Conservation (phyloP, 2,797 vertebrate genomes). For the Chanos chanos region DNA sequence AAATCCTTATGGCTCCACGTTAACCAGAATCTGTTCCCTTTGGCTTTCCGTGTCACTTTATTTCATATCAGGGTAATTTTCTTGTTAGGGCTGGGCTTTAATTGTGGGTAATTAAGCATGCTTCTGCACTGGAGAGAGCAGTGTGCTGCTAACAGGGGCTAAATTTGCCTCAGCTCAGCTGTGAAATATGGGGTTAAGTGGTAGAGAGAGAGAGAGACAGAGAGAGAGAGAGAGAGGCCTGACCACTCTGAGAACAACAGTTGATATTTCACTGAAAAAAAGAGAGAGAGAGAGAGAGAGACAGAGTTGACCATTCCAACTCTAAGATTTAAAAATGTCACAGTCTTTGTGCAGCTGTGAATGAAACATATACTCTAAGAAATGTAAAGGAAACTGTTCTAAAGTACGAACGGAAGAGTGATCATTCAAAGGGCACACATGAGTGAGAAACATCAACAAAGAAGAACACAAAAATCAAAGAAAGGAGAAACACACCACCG, state of each 20-base stretch:
- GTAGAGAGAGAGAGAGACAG: conserved; percentile 52
- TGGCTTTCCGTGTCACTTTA: conserved; percentile 66
- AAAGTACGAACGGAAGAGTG: no score
- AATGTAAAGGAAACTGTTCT: no score
- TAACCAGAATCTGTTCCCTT: conserved; percentile 44
- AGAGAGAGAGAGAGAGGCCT: background rate
- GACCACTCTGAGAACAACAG: background rate
- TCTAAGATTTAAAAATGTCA: no score
- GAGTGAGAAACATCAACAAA: no score
- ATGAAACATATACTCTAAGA: no score
- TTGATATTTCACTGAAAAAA: background rate
- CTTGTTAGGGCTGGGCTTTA: conserved; percentile 75
- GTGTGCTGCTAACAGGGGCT: conserved; percentile 64
- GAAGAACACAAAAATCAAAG: no score
- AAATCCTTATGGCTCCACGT: background rate
- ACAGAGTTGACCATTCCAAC: no score
- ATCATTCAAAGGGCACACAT: no score
- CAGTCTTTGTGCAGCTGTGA: no score
- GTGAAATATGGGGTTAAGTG: conserved; percentile 79
- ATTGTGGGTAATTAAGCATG: conserved; percentile 81
- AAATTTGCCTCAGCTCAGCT: conserved; percentile 78
- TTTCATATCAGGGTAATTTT: conserved; percentile 80
- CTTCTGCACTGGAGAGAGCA: conserved; percentile 60
- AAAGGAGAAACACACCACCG: no score
- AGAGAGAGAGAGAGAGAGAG: background rate